Evolutionary conservation across 2,113 vertebrate species (phyloP).

Genomic region (Melanerpes aurifrons): DNA sequence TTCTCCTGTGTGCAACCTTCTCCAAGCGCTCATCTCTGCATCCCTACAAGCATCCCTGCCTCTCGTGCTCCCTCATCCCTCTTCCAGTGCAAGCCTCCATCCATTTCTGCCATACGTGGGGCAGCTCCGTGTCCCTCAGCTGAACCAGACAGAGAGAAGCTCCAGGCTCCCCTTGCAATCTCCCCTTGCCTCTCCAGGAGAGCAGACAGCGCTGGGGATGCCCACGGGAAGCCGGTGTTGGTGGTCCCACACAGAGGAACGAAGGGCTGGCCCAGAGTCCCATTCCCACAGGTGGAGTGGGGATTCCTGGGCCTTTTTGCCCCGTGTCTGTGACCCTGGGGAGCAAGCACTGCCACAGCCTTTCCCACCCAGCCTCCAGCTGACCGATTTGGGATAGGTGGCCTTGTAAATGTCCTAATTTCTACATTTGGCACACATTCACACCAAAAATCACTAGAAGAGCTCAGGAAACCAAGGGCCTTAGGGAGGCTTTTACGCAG

Average conservation of each 20-base stretch:
- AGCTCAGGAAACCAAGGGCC: background rate
- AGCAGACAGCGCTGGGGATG: background rate
- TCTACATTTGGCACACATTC: background rate
- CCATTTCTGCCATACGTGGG: background rate
- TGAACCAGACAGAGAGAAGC: background rate
- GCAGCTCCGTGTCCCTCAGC: background rate
- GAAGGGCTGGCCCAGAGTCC: background rate
- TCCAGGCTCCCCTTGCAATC: background rate
- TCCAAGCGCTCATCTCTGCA: background rate
- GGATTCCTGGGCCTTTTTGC: background rate
- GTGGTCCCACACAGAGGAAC: background rate
- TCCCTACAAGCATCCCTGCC: background rate
- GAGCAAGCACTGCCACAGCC: accelerated
- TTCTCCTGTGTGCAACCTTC: accelerated
- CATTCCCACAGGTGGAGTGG: accelerated
- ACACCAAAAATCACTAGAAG: background rate
- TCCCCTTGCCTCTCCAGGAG: background rate
- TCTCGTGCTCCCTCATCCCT: background rate
- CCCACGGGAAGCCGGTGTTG: background rate
- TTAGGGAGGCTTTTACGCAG: background rate
- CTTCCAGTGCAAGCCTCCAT: accelerated
- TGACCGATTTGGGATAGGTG: background rate
- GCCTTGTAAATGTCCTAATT: slow-evolving; percentile 30
- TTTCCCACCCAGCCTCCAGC: background rate
- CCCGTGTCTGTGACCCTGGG: background rate